Evolutionary conservation across 92 coral and sea anemone species (phyloP).

Genomic region (Paragorgia papillata): DNA sequence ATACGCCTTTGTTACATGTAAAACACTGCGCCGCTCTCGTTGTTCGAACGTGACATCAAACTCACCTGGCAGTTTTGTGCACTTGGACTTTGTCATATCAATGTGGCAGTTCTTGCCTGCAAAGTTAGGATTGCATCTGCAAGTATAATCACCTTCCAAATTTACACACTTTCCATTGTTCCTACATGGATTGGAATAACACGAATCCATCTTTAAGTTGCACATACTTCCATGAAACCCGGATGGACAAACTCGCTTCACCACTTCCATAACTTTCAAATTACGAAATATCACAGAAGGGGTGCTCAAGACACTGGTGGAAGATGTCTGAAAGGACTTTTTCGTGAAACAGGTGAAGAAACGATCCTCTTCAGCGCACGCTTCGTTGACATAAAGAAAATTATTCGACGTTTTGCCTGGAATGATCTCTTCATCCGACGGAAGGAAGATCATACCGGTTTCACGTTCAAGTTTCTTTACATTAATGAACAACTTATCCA

Average conservation of each 20-base stretch:
- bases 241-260: constrained; percentile 60
- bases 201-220: constrained; percentile 71
- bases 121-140: constrained; percentile 68
- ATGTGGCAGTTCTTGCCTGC: constrained; percentile 79
- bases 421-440: constrained; percentile 31
- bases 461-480: neutral
- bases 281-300: constrained; percentile 79
- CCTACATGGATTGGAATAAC: constrained; percentile 89
- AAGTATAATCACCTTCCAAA: constrained; percentile 69
- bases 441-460: constrained; percentile 25
- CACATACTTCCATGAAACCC: constrained; percentile 73
- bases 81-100: constrained; percentile 61
- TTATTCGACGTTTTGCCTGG: constrained; percentile 14
- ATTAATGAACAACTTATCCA: constrained; percentile 23
- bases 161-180: constrained; percentile 78
- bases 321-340: constrained; percentile 51
- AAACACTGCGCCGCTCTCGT: too few species aligned
- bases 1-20: too few species aligned
- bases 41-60: too few species aligned
- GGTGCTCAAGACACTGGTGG: constrained; percentile 60
- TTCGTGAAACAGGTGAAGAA: constrained; percentile 63
- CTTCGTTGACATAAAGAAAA: constrained; percentile 63
- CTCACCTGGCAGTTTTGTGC: constrained; percentile 60
- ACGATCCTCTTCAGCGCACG: constrained; percentile 36
- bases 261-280: constrained; percentile 62